Conservation (phyloP, 2,888 invertebrate genomes). For the Perithous albicinctus region DNA sequence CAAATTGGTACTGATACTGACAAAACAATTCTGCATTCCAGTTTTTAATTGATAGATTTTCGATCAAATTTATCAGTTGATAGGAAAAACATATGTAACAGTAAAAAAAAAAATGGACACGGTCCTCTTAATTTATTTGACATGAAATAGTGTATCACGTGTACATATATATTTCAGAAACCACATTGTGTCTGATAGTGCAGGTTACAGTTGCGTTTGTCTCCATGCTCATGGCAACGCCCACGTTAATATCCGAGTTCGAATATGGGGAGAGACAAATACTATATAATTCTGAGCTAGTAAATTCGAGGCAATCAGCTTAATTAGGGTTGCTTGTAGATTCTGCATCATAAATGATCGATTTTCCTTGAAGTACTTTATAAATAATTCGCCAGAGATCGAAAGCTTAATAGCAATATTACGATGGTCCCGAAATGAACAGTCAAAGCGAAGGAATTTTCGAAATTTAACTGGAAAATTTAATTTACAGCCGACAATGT, state of each 20-base stretch:
- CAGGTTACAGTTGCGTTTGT: background rate
- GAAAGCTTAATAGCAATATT: background rate
- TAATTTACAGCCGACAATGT: background rate
- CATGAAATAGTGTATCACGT: background rate
- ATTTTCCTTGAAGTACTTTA: background rate
- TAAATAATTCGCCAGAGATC: background rate
- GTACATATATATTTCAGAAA: background rate
- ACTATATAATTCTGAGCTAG: constrained; percentile 1
- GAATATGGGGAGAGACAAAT: background rate
- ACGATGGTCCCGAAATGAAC: no score
- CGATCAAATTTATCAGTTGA: no score
- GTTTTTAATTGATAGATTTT: no score
- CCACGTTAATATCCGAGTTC: background rate
- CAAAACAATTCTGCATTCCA: no score
- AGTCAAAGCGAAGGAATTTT: no score
- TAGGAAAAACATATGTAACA: no score
- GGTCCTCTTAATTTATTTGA: background rate
- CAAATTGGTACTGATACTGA: no score
- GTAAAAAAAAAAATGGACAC: no score
- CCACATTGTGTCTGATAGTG: background rate
- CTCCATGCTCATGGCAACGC: background rate
- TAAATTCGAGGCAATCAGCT: constrained; percentile 20
- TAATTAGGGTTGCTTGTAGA: constrained; percentile 1
- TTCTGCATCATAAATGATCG: background rate
- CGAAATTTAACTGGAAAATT: background rate